These are phyloP conservation scores for Garra rufa DNA, from an alignment of 2,113 vertebrate genomes.

Conservation along the genomic window DNA sequence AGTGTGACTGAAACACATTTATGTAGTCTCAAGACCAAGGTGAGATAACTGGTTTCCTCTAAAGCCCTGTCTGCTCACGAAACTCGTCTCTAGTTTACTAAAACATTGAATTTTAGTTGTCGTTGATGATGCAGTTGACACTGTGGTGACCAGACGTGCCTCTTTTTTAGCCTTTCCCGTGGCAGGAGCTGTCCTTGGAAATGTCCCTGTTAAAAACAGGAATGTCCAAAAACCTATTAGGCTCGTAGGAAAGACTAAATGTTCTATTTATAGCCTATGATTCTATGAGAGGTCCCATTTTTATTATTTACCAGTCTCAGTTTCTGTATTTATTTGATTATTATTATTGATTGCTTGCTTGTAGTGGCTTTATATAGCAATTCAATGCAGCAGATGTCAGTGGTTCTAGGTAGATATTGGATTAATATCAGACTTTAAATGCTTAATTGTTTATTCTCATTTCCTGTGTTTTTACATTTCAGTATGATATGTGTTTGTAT, in stretches of 20 bases:
- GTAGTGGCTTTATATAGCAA: background rate
- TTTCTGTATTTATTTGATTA: conserved; percentile 13
- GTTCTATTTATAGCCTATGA: background rate
- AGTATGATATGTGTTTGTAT: background rate
- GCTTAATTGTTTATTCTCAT: background rate
- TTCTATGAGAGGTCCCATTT: background rate
- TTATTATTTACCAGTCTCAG: background rate
- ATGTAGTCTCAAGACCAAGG: background rate
- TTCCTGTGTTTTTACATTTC: background rate
- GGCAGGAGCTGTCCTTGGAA: background rate
- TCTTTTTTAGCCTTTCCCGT: conserved; percentile 8
- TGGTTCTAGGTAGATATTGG: too few species aligned
- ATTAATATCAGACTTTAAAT: too few species aligned
- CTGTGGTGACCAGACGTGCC: background rate
- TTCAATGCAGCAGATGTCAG: background rate
- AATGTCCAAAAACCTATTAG: background rate
- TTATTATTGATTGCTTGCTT: background rate
- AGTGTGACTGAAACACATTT: conserved; percentile 41
- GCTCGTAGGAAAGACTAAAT: background rate
- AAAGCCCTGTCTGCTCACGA: background rate
- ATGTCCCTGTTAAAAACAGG: background rate
- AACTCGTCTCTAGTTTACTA: background rate
- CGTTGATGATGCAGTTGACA: background rate
- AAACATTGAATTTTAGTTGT: background rate
- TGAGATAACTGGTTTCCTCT: background rate